phyloP scores from a whole-genome alignment of 2,888 invertebrate genomes.

The Electrophaes corylata region DNA sequence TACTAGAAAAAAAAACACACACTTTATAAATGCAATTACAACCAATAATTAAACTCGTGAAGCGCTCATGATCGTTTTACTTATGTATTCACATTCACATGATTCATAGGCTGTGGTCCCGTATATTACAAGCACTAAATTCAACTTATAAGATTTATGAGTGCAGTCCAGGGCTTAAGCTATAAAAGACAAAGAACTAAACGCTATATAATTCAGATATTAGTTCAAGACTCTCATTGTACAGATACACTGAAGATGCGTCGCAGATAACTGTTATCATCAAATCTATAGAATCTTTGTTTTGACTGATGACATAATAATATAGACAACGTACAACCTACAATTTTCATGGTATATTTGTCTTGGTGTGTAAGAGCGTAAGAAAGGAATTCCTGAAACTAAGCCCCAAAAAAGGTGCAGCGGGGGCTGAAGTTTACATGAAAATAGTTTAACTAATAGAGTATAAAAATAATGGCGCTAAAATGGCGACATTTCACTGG shows the following conservation, averaged over 20 bases:
- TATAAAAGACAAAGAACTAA: constrained; percentile 5
- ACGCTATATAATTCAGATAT: constrained; percentile 5
- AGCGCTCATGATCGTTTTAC: constrained; percentile 59
- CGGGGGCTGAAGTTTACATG: too few species aligned
- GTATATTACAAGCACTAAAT: constrained; percentile 14
- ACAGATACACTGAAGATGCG: neutral
- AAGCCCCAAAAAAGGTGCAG: too few species aligned
- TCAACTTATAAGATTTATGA: constrained; percentile 15
- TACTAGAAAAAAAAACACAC: neutral
- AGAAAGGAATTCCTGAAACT: too few species aligned
- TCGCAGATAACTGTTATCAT: constrained; percentile 1
- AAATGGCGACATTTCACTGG: constrained; percentile 37
- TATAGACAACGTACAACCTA: too few species aligned
- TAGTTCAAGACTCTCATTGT: neutral
- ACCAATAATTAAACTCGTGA: constrained; percentile 49
- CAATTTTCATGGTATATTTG: too few species aligned
- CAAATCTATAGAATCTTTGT: too few species aligned
- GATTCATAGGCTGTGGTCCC: constrained; percentile 36
- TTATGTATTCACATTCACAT: constrained; percentile 51
- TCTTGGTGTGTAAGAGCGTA: too few species aligned
- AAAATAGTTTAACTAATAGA: too few species aligned
- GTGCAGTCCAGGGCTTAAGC: neutral
- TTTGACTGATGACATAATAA: too few species aligned
- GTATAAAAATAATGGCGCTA: too few species aligned
- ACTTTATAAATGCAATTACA: constrained; percentile 51